A percentile compares a stretch with the other conserved stretches of the same genome.
Evolutionary conservation across 1,140 invertebrate species (phyloP).

Genomic region (Aradophagus sp.): DNA sequence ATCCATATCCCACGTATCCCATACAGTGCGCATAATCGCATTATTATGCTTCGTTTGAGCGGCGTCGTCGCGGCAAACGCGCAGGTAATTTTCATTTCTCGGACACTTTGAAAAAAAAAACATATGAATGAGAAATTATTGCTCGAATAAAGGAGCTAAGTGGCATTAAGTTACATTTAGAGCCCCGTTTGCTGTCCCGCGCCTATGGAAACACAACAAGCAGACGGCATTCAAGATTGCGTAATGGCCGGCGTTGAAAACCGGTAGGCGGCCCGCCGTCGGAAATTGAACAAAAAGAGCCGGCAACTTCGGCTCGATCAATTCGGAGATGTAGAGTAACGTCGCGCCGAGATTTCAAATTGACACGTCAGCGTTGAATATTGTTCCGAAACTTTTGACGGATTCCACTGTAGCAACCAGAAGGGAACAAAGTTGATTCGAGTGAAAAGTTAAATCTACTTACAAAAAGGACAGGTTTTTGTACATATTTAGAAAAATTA

Average conservation of each 20-base stretch:
- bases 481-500: too few species aligned
- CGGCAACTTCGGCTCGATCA: too few species aligned
- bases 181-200: slow-evolving; percentile 6
- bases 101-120: slow-evolving; percentile 46
- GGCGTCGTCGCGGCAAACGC: slow-evolving; percentile 17
- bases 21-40: slow-evolving; percentile 38
- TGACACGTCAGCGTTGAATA: too few species aligned
- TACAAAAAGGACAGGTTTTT: too few species aligned
- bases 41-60: slow-evolving; percentile 45
- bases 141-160: slow-evolving; percentile 41
- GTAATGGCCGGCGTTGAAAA: slow-evolving; percentile 16
- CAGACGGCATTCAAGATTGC: slow-evolving; percentile 22
- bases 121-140: slow-evolving; percentile 45
- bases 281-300: too few species aligned
- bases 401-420: too few species aligned
- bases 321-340: too few species aligned
- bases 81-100: slow-evolving; percentile 39
- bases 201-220: slow-evolving; percentile 19
- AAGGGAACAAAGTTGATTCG: too few species aligned
- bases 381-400: too few species aligned
- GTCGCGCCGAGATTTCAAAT: too few species aligned
- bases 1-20: slow-evolving; percentile 22
- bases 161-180: slow-evolving; percentile 35
- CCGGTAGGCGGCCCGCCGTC: slow-evolving; percentile 16
- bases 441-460: too few species aligned